These are phyloP conservation scores for Neotoma lepida DNA, from an alignment of 2,113 vertebrate genomes.

Conservation along the genomic window DNA sequence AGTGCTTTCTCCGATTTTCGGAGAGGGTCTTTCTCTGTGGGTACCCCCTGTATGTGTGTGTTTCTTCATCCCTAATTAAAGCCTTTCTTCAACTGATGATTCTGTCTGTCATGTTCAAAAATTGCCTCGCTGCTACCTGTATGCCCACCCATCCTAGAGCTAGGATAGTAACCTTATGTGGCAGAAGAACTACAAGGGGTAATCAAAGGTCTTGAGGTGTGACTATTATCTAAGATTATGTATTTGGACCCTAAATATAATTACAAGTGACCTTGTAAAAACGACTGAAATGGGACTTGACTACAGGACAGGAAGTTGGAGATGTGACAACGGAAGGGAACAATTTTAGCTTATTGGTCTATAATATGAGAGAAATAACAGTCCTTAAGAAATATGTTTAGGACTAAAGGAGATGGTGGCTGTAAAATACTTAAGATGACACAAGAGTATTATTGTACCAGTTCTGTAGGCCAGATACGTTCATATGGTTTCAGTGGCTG, in stretches of 20 bases:
- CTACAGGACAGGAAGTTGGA: neutral
- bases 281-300: neutral
- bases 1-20: neutral
- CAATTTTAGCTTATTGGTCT: neutral
- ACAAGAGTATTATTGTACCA: neutral
- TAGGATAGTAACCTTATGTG: neutral
- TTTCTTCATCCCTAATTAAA: neutral
- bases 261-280: neutral
- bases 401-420: neutral
- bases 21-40: neutral
- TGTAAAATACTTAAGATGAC: neutral
- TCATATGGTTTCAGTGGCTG: accelerated
- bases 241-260: neutral
- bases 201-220: neutral
- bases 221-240: neutral
- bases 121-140: neutral
- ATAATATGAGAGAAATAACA: neutral
- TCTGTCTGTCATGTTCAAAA: neutral
- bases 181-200: neutral
- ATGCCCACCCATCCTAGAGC: neutral
- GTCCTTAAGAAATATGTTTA: neutral
- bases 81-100: neutral
- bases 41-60: neutral
- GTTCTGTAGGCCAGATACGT: neutral
- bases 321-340: neutral